These are phyloP conservation scores for Cardiocondyla obscurior DNA, from an alignment of 1,140 invertebrate genomes.

Conservation along the genomic window DNA sequence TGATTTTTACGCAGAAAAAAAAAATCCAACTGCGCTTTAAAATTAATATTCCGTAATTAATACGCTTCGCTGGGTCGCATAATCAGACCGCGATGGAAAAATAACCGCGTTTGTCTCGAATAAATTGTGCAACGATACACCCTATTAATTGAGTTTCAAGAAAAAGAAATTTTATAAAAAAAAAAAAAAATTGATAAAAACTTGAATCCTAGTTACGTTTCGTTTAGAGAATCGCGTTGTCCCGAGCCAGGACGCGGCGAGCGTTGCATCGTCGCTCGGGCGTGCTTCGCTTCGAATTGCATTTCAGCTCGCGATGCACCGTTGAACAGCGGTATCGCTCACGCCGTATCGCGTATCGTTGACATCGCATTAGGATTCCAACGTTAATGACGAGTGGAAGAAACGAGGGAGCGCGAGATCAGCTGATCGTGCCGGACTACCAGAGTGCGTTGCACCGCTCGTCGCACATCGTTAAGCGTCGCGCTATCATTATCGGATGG, in stretches of 20 bases:
- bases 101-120: background rate
- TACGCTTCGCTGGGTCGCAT: background rate
- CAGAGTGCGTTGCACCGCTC: slow-evolving; percentile 6
- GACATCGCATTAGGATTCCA: slow-evolving; percentile 35
- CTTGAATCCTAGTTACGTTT: background rate
- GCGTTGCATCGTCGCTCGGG: background rate
- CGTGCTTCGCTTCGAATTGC: background rate
- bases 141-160: background rate
- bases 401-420: background rate
- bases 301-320: slow-evolving; percentile 7
- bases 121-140: background rate
- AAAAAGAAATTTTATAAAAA: background rate
- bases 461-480: slow-evolving; percentile 26
- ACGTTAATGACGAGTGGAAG: background rate
- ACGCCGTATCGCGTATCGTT: slow-evolving; percentile 16
- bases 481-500: slow-evolving; percentile 59
- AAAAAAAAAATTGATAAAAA: background rate
- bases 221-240: background rate
- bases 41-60: background rate
- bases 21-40: background rate
- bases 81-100: background rate
- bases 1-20: background rate
- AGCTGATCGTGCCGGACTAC: slow-evolving; percentile 27
- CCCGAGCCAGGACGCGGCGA: background rate
- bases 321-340: slow-evolving; percentile 23